Conservation (phyloP, 2,797 vertebrate species). For the Sparus aurata region DNA sequence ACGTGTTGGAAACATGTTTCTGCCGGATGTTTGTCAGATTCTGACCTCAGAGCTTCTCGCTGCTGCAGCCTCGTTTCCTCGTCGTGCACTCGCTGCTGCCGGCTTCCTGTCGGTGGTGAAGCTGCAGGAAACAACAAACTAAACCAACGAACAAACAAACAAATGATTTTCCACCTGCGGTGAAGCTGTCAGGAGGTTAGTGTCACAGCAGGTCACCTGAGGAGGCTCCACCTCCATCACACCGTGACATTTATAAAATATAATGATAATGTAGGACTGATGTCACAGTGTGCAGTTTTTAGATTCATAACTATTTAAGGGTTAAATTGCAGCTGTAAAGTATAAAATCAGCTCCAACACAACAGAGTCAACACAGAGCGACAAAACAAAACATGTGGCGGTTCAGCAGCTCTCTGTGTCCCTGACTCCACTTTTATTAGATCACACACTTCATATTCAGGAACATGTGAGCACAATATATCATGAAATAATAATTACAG, state of each 20-base stretch:
- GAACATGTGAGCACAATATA: too few species aligned
- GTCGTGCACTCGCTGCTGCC: constrained; percentile 8
- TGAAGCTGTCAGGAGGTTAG: not conserved
- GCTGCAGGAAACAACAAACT: constrained; percentile 40
- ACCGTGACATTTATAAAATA: not conserved
- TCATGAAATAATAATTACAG: too few species aligned
- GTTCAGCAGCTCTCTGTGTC: too few species aligned
- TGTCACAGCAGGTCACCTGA: constrained; percentile 3
- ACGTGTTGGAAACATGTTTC: constrained; percentile 48
- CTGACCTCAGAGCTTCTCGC: constrained; percentile 37
- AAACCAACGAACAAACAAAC: constrained; percentile 25
- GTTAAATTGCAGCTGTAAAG: too few species aligned
- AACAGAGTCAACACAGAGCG: too few species aligned
- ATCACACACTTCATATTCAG: too few species aligned
- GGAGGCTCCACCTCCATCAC: not conserved
- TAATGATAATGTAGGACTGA: too few species aligned
- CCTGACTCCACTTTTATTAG: too few species aligned
- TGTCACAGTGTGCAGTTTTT: too few species aligned
- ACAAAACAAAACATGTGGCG: too few species aligned
- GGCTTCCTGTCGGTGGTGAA: constrained; percentile 44
- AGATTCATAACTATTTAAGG: too few species aligned
- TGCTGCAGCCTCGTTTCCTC: constrained; percentile 19
- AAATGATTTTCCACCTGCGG: constrained; percentile 1
- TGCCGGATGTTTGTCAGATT: constrained; percentile 61
- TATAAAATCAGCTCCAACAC: too few species aligned